phyloP scores from a whole-genome alignment of 1,140 invertebrate genomes.

The Lamellibrachia luymesi region DNA sequence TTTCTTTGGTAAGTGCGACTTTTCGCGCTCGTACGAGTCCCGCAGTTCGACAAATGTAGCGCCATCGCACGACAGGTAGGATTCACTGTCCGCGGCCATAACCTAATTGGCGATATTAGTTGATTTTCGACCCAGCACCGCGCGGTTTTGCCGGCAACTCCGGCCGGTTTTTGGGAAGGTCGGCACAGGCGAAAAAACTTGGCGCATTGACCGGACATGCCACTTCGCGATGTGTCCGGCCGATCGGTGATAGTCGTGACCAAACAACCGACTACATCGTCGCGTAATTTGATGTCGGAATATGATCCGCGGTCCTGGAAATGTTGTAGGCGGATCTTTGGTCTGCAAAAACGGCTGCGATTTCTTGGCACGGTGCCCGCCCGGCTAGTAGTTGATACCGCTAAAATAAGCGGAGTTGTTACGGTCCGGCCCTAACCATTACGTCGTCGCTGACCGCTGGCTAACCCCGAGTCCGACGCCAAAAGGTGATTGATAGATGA shows the following conservation, averaged over 20 bases:
- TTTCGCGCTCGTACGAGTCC: background rate
- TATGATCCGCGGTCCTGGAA: background rate
- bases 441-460: background rate
- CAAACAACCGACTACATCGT: background rate
- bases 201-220: background rate
- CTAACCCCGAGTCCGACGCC: background rate
- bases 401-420: background rate
- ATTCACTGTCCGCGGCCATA: background rate
- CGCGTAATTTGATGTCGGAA: background rate
- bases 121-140: background rate
- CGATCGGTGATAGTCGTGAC: background rate
- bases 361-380: background rate
- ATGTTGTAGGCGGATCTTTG: background rate
- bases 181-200: background rate
- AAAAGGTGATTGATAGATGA: conserved; percentile 1
- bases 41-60: background rate
- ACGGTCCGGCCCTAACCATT: background rate
- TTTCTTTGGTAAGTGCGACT: background rate
- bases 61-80: background rate
- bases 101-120: background rate
- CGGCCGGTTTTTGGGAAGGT: background rate
- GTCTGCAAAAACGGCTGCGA: background rate
- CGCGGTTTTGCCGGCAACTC: background rate
- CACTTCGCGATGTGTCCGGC: background rate
- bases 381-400: background rate